Conservation (phyloP, 2,888 invertebrate species). For the Drosophila recens region DNA sequence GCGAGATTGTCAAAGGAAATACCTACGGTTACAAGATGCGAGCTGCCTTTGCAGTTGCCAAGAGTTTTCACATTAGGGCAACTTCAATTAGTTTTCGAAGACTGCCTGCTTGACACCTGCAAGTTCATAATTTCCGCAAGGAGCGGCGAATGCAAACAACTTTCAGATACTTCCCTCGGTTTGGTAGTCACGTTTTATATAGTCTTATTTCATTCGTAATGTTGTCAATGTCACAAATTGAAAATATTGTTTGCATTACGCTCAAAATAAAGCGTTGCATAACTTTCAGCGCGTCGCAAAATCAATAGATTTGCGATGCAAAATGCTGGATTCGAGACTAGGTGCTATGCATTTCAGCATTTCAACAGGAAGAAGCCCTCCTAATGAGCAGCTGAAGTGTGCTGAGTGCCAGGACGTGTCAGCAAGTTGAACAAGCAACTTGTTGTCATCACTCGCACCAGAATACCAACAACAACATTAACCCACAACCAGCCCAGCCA, state of each 20-base stretch:
- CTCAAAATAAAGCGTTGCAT: slow-evolving; percentile 9
- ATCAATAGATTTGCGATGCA: slow-evolving; percentile 13
- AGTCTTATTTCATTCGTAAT: not conserved
- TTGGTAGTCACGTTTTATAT: not conserved
- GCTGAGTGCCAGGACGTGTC: slow-evolving; percentile 42
- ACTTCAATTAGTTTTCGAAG: slow-evolving; percentile 30
- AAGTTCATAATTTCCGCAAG: slow-evolving; percentile 53
- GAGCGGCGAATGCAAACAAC: slow-evolving; percentile 21
- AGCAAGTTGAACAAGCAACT: slow-evolving; percentile 53
- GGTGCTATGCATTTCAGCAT: not conserved
- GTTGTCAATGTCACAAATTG: not conserved
- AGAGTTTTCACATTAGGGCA: slow-evolving; percentile 7
- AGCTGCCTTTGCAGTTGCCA: not conserved
- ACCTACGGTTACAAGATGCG: not conserved
- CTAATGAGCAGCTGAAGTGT: slow-evolving; percentile 57
- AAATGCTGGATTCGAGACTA: not conserved
- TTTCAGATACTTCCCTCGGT: not conserved
- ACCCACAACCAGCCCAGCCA: not conserved
- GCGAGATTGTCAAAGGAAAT: slow-evolving; percentile 10
- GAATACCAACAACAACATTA: not conserved
- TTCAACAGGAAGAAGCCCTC: slow-evolving; percentile 1
- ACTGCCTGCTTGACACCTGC: slow-evolving; percentile 7
- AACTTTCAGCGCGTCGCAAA: not conserved
- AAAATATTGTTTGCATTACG: slow-evolving; percentile 1
- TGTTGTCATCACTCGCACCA: slow-evolving; percentile 53